Conservation (phyloP, 2,888 invertebrate species). For the Cepaea hortensis region DNA sequence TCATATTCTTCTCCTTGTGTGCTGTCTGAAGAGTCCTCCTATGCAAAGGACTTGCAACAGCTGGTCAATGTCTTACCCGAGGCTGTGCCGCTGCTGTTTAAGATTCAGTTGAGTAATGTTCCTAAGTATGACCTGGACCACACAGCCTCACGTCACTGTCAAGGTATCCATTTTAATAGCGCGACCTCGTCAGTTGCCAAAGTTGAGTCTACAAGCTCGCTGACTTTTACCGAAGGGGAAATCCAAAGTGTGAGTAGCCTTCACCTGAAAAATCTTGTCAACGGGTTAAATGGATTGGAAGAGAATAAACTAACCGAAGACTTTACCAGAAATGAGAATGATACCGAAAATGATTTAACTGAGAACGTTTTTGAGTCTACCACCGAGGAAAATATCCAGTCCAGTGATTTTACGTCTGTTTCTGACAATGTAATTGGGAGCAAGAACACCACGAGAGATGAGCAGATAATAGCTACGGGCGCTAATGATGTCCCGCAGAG, state of each 20-base stretch:
- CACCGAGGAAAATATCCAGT: neutral
- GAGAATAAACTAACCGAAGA: neutral
- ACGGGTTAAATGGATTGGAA: neutral
- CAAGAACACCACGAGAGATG: neutral
- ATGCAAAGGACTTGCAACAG: neutral
- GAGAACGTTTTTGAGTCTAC: constrained; percentile 1
- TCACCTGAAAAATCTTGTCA: too few species aligned
- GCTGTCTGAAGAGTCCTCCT: neutral
- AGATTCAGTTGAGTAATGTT: neutral
- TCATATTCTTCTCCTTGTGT: neutral
- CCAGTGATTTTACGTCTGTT: neutral
- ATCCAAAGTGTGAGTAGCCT: too few species aligned
- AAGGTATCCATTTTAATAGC: constrained; percentile 17
- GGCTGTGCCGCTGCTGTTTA: neutral
- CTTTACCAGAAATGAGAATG: neutral
- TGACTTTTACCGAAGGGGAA: neutral
- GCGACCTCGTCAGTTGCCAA: neutral
- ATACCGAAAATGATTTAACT: constrained; percentile 25
- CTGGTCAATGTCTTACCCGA: neutral
- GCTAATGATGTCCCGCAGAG: too few species aligned
- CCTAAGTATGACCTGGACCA: neutral
- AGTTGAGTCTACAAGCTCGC: neutral
- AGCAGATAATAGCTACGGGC: neutral
- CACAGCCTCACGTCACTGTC: neutral
- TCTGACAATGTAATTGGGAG: neutral